These are phyloP conservation scores for Shinisaurus crocodilurus DNA, from an alignment of 2,113 vertebrate genomes.

Conservation along the genomic window DNA sequence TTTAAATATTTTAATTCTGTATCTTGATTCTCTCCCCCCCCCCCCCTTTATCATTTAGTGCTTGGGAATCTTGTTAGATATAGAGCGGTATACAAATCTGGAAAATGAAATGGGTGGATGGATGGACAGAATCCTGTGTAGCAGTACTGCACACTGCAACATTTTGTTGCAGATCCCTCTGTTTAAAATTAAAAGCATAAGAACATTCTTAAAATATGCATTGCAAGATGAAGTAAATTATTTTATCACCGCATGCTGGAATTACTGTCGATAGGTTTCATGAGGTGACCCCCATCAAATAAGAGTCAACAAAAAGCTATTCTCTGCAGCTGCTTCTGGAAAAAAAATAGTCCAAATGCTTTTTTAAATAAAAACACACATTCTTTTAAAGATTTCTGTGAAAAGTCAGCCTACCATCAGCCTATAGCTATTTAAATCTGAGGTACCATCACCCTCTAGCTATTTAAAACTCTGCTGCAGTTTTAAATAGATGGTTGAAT, in stretches of 20 bases:
- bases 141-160: too few species aligned
- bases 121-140: too few species aligned
- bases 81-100: too few species aligned
- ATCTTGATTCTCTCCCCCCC: too few species aligned
- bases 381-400: background rate
- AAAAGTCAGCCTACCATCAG: too few species aligned
- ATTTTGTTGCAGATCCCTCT: too few species aligned
- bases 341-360: background rate
- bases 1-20: too few species aligned
- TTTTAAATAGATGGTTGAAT: conserved; percentile 5
- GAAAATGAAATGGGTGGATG: background rate
- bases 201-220: background rate
- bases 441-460: background rate
- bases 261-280: background rate
- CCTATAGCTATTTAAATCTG: background rate
- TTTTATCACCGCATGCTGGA: background rate
- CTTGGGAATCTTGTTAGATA: too few species aligned
- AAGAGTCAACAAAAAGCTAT: background rate
- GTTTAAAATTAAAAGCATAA: background rate
- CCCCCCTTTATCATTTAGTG: too few species aligned
- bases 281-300: background rate
- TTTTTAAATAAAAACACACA: background rate
- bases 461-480: background rate
- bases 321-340: background rate
- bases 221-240: background rate